phyloP scores from a whole-genome alignment of 2,888 invertebrate genomes.

The Toxonevra muliebris region DNA sequence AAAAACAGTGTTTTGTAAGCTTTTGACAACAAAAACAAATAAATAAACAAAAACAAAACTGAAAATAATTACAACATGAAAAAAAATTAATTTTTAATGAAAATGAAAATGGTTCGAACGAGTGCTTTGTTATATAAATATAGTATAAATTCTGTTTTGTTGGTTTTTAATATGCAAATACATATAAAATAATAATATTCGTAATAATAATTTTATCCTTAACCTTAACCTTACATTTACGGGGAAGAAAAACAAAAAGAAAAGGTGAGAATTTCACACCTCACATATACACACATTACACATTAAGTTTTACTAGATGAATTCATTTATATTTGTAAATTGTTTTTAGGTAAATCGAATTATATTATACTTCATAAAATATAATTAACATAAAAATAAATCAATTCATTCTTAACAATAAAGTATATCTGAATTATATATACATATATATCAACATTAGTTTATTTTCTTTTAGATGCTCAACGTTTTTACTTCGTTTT shows the following conservation, averaged over 20 bases:
- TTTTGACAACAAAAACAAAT: constrained; percentile 7
- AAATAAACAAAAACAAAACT: background rate
- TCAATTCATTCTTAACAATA: constrained; percentile 62
- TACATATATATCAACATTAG: background rate
- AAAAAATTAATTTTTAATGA: background rate
- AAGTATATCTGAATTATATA: constrained; percentile 60
- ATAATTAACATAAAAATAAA: constrained; percentile 47
- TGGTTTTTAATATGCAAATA: background rate
- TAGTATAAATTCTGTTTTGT: too few relatives aligned
- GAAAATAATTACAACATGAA: constrained; percentile 7
- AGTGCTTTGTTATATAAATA: too few relatives aligned
- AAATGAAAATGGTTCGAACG: too few relatives aligned
- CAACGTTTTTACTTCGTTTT: background rate
- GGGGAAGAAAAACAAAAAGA: constrained; percentile 23
- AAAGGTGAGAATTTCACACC: too few relatives aligned
- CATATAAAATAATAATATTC: constrained; percentile 9
- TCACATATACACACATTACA: constrained; percentile 13
- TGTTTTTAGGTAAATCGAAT: constrained; percentile 61
- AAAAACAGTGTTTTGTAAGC: background rate
- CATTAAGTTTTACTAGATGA: constrained; percentile 45
- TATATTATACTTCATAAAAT: constrained; percentile 47
- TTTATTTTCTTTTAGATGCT: background rate
- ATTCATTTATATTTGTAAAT: constrained; percentile 47
- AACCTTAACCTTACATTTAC: constrained; percentile 27
- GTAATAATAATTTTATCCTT: constrained; percentile 5